phyloP scores from a whole-genome alignment of 1,140 invertebrate species.

The Pseudomyrmex concolor region DNA sequence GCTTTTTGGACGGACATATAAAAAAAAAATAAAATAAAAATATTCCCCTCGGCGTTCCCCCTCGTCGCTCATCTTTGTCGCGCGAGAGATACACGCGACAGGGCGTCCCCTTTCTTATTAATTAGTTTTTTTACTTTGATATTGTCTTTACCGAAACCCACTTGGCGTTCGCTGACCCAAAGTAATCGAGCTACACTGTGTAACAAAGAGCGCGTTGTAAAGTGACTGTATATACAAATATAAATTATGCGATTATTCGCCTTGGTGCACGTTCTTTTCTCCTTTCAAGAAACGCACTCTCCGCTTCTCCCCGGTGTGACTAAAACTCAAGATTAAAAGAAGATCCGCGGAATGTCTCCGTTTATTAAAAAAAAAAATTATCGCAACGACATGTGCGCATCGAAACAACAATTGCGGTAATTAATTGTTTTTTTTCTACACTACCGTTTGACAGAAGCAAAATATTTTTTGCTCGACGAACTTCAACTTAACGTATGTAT shows the following conservation, averaged over 20 bases:
- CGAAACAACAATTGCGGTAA: no score
- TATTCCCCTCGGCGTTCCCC: slow-evolving; percentile 28
- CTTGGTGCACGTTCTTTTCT: neutral
- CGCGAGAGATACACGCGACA: slow-evolving; percentile 58
- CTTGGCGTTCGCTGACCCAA: slow-evolving; percentile 75
- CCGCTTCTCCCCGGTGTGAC: neutral
- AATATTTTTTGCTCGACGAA: no score
- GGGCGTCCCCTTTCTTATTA: slow-evolving; percentile 66
- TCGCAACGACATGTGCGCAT: no score
- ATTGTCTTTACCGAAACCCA: slow-evolving; percentile 76
- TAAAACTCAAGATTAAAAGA: neutral
- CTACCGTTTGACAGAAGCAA: no score
- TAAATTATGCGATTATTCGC: slow-evolving; percentile 82
- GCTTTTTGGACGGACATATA: slow-evolving; percentile 26
- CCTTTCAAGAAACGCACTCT: neutral
- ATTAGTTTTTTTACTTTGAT: slow-evolving; percentile 81
- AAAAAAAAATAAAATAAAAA: neutral
- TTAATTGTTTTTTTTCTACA: no score
- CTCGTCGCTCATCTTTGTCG: slow-evolving; percentile 54
- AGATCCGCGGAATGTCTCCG: no score
- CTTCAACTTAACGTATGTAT: no score
- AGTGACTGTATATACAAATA: slow-evolving; percentile 85
- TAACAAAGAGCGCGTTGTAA: slow-evolving; percentile 83
- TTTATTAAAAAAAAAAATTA: no score
- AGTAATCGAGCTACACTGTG: slow-evolving; percentile 77